Base-by-base conservation (phyloP, 2,797 vertebrate species). In the Nasua narica region DNA sequence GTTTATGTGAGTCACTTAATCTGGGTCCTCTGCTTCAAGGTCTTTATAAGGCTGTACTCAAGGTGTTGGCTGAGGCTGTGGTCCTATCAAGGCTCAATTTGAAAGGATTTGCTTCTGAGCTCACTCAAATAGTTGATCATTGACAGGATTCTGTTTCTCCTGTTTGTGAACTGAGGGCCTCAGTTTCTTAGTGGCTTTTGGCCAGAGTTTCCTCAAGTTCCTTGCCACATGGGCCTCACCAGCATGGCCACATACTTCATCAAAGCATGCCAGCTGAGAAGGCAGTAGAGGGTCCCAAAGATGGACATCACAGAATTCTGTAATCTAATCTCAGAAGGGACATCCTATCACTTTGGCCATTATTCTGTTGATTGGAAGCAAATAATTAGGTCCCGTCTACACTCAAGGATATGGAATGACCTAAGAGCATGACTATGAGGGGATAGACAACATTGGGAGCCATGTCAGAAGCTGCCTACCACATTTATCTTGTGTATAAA, bases 301-400 rank as follows among this genome's bases (percentile, higher is more conserved):
- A 11, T 43, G 40, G 16, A 50, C 12, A 0, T 54, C 58, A 62
- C 43, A 81, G 46, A 85, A 72, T 58, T 77, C 40, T 70, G 6
- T 58, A 40, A 65, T 23, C 40, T 74, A 29, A 60, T 74, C 77
- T 69, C 46, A 29, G 46, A 70, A 83, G 35, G 67, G 54, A 52
- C 56, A 32, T 56, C 54, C 10, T 19, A 12, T 84, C 35, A 83
- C 37, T 92, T 67, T 70, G 27, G 16, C 37, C 54, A 37, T 77
- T 43, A 23, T 56, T 91, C 54, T 90, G 5, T 79, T 29, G 9
- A 4, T 90, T 79, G 67, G 78, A 87, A 90, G 56, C 60, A 91
- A 90, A 32, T 87, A 46, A 48, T 23, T 78, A 77, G 58, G 27
- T 62, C 37, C 5, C 58, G 7, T 62, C 27, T 62, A 27, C 1